Evolutionary conservation across 2,888 invertebrate genomes (phyloP), one percentile per base, ranked within the genome.

Genomic region (Nomada flava): DNA sequence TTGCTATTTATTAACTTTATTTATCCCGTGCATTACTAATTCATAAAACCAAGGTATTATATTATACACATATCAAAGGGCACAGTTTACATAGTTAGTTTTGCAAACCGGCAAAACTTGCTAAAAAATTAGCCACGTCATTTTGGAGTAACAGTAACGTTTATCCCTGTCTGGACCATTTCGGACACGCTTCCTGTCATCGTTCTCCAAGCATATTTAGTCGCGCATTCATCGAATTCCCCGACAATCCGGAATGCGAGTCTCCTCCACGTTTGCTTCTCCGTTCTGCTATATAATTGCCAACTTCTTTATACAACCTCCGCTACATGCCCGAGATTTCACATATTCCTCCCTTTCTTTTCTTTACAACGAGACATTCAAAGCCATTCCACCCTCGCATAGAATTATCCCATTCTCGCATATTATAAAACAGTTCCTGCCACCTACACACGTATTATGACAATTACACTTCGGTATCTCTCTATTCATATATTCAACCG

Each of bases 141-240:
- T 15, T 15, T 15, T 4, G 47, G 47, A 47, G 36, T 36, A 47
- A 47, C 47, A 13, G 13, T 47, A 36, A 44, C 20, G 44, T 68
- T 57, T 42, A 36, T 53, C 52, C 36, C 62, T 63, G 67, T 63
- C 80, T 80, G 79, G 23, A 53, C 29, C 68, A 67, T 78, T 80
- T 80, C 80, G 64, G 47, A 23, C 47, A 18, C 50, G 80, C 15
- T 80, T 79, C 72, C 79, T 72, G 79, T 72, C 68, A 68, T 80
- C 79, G 67, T 79, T 77, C 78, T 10, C 36, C 11, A 36, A 75
- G 3, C 52, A 60, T 47, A 47, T 47, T 52, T 36, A 26, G 23
- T 13, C 47, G 13, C 60, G 55, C 50, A 29, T 63, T 50, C 44
- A n/a, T 52, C 59, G 36, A 55, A 68, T 76, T 68, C 68, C n/a